Percentiles rank a stretch among this genome's conserved stretches.
Evolutionary conservation across 2,888 invertebrate genomes (phyloP).

Genomic region (Heliconius ethilla): DNA sequence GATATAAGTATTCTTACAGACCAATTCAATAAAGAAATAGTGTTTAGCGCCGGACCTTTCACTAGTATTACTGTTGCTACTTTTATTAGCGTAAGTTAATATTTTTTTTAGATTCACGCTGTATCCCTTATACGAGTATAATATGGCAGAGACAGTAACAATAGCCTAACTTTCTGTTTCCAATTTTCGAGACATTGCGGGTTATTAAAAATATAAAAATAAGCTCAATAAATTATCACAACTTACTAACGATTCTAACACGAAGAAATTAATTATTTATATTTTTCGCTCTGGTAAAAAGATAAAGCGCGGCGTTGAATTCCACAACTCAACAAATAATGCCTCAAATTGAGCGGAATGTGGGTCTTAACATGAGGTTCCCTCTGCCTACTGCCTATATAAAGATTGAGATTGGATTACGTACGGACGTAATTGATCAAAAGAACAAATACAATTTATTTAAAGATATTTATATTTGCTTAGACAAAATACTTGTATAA

Average conservation of each 20-base stretch:
- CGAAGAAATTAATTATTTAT: no score
- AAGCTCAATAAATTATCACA: no score
- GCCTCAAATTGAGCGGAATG: background rate
- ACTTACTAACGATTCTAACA: no score
- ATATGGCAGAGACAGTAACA: no score
- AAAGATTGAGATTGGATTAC: no score
- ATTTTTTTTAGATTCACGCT: background rate
- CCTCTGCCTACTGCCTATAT: background rate
- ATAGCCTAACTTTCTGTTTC: no score
- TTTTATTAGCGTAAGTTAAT: constrained; percentile 62
- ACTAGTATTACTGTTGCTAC: constrained; percentile 63
- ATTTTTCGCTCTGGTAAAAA: background rate
- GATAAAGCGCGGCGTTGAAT: background rate
- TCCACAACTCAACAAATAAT: background rate
- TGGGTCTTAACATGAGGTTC: background rate
- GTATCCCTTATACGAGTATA: no score
- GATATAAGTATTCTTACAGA: constrained; percentile 55
- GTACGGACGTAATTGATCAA: no score
- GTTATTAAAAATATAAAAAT: no score
- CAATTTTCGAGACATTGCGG: no score
- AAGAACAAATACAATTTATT: background rate
- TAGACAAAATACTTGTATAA: background rate
- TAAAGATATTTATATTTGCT: background rate
- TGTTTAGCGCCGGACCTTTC: constrained; percentile 71
- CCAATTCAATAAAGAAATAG: constrained; percentile 58